phyloP scores from a whole-genome alignment of 1,140 invertebrate genomes.

The Tetranychus urticae region DNA sequence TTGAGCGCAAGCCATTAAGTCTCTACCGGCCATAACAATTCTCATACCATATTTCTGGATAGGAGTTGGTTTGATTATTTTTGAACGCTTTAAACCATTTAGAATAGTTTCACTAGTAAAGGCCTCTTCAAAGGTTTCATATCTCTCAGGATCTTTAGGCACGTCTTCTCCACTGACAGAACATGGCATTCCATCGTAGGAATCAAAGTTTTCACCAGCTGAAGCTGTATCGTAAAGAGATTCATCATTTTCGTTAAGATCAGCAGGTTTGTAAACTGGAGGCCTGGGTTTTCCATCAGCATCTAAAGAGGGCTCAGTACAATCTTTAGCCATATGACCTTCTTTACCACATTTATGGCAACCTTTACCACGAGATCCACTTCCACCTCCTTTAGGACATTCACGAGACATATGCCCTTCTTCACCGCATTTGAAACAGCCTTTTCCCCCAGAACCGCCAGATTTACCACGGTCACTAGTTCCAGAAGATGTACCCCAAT shows the following conservation, averaged over 20 bases:
- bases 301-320: slow-evolving; percentile 14
- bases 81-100: slow-evolving; percentile 42
- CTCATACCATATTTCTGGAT: slow-evolving; percentile 78
- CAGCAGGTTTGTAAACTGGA: slow-evolving; percentile 46
- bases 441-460: not conserved
- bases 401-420: slow-evolving; percentile 15
- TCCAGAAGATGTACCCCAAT: not conserved
- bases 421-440: slow-evolving; percentile 11
- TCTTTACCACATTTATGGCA: slow-evolving; percentile 19
- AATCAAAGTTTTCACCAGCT: slow-evolving; percentile 65
- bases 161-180: slow-evolving; percentile 45
- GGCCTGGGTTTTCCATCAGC: slow-evolving; percentile 4
- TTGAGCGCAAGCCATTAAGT: slow-evolving; percentile 91
- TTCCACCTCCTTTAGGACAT: slow-evolving; percentile 8
- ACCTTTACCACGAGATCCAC: slow-evolving; percentile 5
- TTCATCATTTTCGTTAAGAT: slow-evolving; percentile 31
- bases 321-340: slow-evolving; percentile 17
- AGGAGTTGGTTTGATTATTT: slow-evolving; percentile 67
- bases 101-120: slow-evolving; percentile 33
- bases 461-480: not conserved
- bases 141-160: slow-evolving; percentile 23
- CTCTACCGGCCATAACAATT: slow-evolving; percentile 44
- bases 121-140: slow-evolving; percentile 42
- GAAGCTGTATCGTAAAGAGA: slow-evolving; percentile 46
- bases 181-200: slow-evolving; percentile 57